A percentile compares a stretch with the other conserved stretches of the same genome.
These are phyloP conservation scores for Uromys caudimaculatus DNA, from an alignment of 2,797 vertebrate species.

Conservation along the genomic window DNA sequence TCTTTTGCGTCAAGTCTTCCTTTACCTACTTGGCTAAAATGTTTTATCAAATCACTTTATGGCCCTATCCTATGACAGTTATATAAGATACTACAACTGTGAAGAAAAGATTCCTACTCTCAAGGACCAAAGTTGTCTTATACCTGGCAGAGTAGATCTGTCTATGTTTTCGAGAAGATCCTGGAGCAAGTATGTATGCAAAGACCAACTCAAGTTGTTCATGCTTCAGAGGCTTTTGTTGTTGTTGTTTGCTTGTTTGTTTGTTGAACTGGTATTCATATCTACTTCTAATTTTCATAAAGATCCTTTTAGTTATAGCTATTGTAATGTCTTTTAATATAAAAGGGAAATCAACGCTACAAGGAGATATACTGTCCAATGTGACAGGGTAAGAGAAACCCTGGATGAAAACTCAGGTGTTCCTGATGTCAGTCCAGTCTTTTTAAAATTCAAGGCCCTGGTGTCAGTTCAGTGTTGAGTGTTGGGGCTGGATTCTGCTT, in stretches of 20 bases:
- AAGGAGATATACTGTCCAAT: background rate
- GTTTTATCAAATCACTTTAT: background rate
- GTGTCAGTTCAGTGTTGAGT: background rate
- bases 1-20: background rate
- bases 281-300: background rate
- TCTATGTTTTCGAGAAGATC: background rate
- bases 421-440: background rate
- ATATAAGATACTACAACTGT: background rate
- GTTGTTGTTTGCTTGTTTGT: background rate
- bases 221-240: background rate
- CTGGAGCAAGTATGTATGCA: background rate
- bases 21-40: slow-evolving; percentile 1
- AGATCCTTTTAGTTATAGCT: background rate
- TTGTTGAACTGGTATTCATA: background rate
- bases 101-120: slow-evolving; percentile 12
- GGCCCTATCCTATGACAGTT: background rate
- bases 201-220: background rate
- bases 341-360: background rate
- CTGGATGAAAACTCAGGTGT: background rate
- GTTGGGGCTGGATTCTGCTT: background rate
- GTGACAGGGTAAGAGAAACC: background rate
- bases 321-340: background rate
- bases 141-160: background rate
- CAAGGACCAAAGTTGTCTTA: slow-evolving; percentile 1
- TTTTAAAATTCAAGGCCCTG: background rate